Evolutionary conservation across 2,797 vertebrate genomes (phyloP).

Genomic region (Tenualosa ilisha): DNA sequence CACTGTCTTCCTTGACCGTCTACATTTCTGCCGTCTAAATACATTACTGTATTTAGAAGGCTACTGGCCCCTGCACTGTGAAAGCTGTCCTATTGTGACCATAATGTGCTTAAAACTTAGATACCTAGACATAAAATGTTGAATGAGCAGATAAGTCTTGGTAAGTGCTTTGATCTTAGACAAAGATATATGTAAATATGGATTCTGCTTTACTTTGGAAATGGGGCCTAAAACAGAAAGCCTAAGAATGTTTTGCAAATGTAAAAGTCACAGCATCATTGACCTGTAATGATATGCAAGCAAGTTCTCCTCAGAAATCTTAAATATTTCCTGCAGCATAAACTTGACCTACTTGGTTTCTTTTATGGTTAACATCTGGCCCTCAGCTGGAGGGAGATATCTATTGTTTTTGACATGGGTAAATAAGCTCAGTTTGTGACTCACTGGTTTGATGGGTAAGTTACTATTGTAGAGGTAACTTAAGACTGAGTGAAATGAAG

Average conservation of each 20-base stretch:
- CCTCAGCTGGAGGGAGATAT: conserved; percentile 36
- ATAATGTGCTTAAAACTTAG: background rate
- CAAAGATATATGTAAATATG: background rate
- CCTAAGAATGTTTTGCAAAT: background rate
- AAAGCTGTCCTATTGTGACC: background rate
- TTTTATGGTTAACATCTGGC: conserved; percentile 47
- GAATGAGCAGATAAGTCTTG: background rate
- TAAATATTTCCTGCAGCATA: conserved; percentile 43
- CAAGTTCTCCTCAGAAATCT: conserved; percentile 36
- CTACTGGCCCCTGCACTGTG: background rate
- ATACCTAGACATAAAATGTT: background rate
- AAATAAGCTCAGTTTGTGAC: conserved; percentile 39
- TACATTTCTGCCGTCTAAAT: background rate
- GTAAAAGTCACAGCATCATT: background rate
- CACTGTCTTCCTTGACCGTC: background rate
- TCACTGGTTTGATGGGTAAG: conserved; percentile 31
- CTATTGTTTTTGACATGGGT: conserved; percentile 35
- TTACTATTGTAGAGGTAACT: conserved; percentile 25
- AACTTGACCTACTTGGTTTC: conserved; percentile 29
- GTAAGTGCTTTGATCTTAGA: background rate
- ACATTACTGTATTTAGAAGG: no score
- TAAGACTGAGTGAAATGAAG: conserved; percentile 18
- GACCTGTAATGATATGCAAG: background rate
- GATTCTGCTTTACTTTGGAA: background rate
- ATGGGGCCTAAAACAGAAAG: background rate